Base-by-base conservation (phyloP, 2,888 invertebrate genomes). In the Petrophora chlorosata region DNA sequence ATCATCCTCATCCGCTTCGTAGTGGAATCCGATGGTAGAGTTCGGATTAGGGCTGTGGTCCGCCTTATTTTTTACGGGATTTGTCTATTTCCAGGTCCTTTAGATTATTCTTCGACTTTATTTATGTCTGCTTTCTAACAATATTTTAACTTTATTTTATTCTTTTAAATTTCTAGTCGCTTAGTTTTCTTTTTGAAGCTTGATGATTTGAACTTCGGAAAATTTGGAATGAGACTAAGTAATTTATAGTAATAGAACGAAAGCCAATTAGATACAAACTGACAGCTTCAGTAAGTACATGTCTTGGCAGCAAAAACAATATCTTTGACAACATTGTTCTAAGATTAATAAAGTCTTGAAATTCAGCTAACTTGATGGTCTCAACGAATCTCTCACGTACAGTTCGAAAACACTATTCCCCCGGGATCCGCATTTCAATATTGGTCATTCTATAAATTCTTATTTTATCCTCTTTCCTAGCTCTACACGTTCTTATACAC, bases 1-100 rank as follows among this genome's bases (percentile, higher is more conserved):
- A 53, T 48, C 42, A 48, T 43, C 28, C 34, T 34, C 43, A 34
- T 50, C 49, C 39, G 43, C 25, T 38, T 14, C 48, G 33, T 19
- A 33, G 43, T 34, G 43, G 43, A 39, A 40, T 39, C 29, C 39
- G 25, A 38, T 49, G 43, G 39, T 13, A 43, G 33, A 42, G 33
- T 32, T 19, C 26, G 33, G 22, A 33, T 34, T 32, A 50, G 43
- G 43, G 39, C 29, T 44, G 34, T 23, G 39, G 17, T 38, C n/a
- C 19, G 35, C 13, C 17, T 34, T 38, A 23, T 49, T 41, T 35
- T 29, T 43, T 13, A 10, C 14, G 29, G 29, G 12, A 23, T 22
- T 13, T 23, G 23, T 7, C 8, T 35, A 23, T 17, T 3, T 22
- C 8, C 23, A 17, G 1, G n/a, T 9, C n/a, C 5, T 15, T n/a